These are phyloP conservation scores for Theristus sp. DNA, from an alignment of 2,888 invertebrate species.

Conservation along the genomic window DNA sequence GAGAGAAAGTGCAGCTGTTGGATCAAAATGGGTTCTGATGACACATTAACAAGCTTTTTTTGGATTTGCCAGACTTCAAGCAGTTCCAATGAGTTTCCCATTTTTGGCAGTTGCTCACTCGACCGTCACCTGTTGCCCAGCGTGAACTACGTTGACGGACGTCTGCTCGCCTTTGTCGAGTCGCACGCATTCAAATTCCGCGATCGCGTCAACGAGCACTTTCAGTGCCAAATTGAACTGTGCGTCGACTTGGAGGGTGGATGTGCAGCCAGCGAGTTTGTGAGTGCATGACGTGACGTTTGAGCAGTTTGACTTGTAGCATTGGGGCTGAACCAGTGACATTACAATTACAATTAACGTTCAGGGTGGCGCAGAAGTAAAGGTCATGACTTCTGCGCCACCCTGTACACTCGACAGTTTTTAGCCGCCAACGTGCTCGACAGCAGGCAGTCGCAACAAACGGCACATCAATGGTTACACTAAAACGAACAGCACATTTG, in stretches of 20 bases:
- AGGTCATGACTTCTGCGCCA: too few species aligned
- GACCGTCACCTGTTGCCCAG: neutral
- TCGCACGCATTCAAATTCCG: slow-evolving; percentile 7
- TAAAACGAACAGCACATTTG: too few species aligned
- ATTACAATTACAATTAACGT: too few species aligned
- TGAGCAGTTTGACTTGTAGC: too few species aligned
- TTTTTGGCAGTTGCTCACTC: neutral
- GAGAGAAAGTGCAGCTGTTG: neutral
- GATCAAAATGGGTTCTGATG: neutral
- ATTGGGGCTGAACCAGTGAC: too few species aligned
- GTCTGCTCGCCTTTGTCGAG: slow-evolving; percentile 4
- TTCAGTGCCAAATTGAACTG: slow-evolving; percentile 6
- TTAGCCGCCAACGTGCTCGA: too few species aligned
- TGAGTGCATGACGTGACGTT: neutral
- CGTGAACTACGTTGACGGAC: slow-evolving; percentile 2
- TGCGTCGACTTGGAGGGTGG: slow-evolving; percentile 2
- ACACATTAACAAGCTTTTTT: neutral
- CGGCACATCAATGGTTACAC: too few species aligned
- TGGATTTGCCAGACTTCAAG: too few species aligned
- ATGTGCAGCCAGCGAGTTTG: slow-evolving; percentile 2
- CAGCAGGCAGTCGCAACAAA: too few species aligned
- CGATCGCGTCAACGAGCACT: neutral
- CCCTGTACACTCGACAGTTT: too few species aligned
- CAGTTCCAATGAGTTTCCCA: too few species aligned
- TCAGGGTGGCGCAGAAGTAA: too few species aligned